Conservation (phyloP, 2,797 vertebrate species). For the Lepilemur ruficaudatus region DNA sequence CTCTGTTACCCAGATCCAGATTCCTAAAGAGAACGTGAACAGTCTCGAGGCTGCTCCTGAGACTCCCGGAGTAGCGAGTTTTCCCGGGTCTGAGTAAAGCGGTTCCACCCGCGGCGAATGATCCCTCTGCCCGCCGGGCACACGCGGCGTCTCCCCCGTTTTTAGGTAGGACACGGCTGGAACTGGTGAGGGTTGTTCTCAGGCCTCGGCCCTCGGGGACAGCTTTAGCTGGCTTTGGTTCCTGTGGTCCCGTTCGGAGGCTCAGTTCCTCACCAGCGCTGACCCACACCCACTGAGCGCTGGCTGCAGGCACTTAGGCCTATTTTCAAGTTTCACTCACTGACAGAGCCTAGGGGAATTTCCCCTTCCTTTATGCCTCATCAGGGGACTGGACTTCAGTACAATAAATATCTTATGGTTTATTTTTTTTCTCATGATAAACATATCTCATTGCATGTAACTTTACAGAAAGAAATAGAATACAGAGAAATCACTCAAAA, state of each 20-base stretch:
- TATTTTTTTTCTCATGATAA: background rate
- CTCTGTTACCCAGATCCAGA: background rate
- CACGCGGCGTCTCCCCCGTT: background rate
- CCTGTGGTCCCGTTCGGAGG: background rate
- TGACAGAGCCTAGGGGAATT: background rate
- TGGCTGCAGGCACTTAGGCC: background rate
- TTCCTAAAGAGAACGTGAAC: background rate
- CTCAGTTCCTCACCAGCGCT: background rate
- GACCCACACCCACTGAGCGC: background rate
- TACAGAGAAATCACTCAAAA: background rate
- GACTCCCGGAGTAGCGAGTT: background rate
- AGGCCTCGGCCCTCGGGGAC: background rate
- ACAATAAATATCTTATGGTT: background rate
- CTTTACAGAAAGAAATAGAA: too few relatives aligned
- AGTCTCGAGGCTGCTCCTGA: background rate
- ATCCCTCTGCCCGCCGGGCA: fast-evolving
- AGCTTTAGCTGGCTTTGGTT: background rate
- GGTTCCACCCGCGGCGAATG: background rate
- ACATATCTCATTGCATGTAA: background rate
- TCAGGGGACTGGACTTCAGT: background rate
- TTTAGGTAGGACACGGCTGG: background rate
- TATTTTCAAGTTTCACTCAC: background rate
- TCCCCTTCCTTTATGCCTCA: background rate
- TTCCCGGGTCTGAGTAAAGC: background rate
- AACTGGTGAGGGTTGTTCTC: background rate